Conservation (phyloP, 2,888 invertebrate species). For the Synanthedon formicaeformis region DNA sequence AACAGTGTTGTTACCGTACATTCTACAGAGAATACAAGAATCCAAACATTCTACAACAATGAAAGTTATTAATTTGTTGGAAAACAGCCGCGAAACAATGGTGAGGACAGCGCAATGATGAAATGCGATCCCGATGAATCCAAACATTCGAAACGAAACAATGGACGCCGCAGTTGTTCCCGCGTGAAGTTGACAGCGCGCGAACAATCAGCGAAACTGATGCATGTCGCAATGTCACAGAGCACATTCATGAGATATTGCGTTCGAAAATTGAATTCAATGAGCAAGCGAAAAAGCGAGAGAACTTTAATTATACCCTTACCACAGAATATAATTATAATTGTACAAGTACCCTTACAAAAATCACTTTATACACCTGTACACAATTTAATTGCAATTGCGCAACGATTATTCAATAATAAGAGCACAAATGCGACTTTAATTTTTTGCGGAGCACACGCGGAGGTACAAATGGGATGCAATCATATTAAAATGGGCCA, state of each 20-base stretch:
- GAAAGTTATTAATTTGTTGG: conserved; percentile 18
- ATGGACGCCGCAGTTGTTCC: conserved; percentile 11
- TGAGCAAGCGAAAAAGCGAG: background rate
- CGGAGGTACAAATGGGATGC: conserved; percentile 5
- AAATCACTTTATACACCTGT: background rate
- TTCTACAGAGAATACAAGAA: conserved; percentile 19
- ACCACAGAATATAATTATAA: no score
- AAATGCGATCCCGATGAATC: conserved; percentile 37
- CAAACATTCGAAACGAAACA: conserved; percentile 24
- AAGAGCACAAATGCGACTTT: background rate
- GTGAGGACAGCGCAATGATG: conserved; percentile 31
- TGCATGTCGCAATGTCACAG: conserved; percentile 19
- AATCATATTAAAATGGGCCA: conserved; percentile 9
- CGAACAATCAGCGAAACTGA: conserved; percentile 17
- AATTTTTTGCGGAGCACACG: background rate
- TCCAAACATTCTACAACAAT: conserved; percentile 12
- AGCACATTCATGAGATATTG: conserved; percentile 3
- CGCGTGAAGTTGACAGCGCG: background rate
- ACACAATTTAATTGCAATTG: background rate
- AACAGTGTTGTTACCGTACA: background rate
- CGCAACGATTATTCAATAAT: background rate
- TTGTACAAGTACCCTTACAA: background rate
- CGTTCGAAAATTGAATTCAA: background rate
- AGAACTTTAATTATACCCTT: background rate
- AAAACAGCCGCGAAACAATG: conserved; percentile 32